Percentiles rank a stretch among this genome's conserved stretches.
These are phyloP conservation scores for Dolomedes plantarius DNA, from an alignment of 2,888 invertebrate genomes.

Conservation along the genomic window DNA sequence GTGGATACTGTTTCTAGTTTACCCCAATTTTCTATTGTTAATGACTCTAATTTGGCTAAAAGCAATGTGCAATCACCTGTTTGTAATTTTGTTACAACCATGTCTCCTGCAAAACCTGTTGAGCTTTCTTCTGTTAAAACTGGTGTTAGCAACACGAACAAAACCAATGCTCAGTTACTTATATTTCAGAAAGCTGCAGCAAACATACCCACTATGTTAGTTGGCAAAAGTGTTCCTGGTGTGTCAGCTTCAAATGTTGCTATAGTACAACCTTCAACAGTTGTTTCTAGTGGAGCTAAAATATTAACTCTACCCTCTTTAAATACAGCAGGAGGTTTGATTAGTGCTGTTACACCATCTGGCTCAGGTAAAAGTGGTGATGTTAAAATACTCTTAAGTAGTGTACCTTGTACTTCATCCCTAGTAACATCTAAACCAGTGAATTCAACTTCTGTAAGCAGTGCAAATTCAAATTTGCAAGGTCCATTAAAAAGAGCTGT, in stretches of 20 bases:
- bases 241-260: slow-evolving; percentile 51
- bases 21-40: slow-evolving; percentile 31
- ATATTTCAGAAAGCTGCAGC: slow-evolving; percentile 56
- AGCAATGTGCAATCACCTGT: slow-evolving; percentile 38
- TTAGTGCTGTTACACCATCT: slow-evolving; percentile 30
- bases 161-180: slow-evolving; percentile 39
- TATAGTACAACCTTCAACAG: slow-evolving; percentile 40
- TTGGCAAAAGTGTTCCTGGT: slow-evolving; percentile 33
- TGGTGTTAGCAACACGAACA: slow-evolving; percentile 30
- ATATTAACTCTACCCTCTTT: slow-evolving; percentile 74
- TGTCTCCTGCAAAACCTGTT: slow-evolving; percentile 15
- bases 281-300: slow-evolving; percentile 33
- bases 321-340: slow-evolving; percentile 41
- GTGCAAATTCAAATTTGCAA: slow-evolving; percentile 19
- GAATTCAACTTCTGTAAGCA: slow-evolving; percentile 19
- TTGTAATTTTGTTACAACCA: slow-evolving; percentile 32
- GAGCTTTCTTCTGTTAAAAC: slow-evolving; percentile 27
- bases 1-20: slow-evolving; percentile 21
- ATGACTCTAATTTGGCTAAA: slow-evolving; percentile 19
- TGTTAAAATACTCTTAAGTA: slow-evolving; percentile 53
- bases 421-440: slow-evolving; percentile 45
- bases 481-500: slow-evolving; percentile 61
- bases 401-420: slow-evolving; percentile 28
- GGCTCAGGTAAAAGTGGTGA: slow-evolving; percentile 37
- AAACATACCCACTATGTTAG: slow-evolving; percentile 30